phyloP scores from a whole-genome alignment of 1,140 invertebrate genomes.

The Neodiprion fabricii region DNA sequence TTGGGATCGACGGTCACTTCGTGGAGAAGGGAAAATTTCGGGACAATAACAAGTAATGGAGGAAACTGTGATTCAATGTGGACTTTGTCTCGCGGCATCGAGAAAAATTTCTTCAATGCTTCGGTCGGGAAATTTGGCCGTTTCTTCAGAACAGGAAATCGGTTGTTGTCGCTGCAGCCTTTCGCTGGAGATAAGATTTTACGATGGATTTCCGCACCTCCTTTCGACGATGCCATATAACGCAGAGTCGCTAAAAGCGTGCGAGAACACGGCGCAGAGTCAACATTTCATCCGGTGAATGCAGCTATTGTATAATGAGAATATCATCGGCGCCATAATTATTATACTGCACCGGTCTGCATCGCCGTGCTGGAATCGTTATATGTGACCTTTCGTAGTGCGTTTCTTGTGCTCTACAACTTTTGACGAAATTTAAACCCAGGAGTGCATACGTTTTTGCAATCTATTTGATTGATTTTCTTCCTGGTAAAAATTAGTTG shows the following conservation, averaged over 20 bases:
- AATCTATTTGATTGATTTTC: too few relatives aligned
- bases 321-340: neutral
- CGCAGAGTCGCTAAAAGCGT: neutral
- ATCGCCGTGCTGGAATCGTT: too few relatives aligned
- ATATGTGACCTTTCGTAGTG: too few relatives aligned
- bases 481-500: too few relatives aligned
- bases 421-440: too few relatives aligned
- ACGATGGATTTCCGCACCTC: neutral
- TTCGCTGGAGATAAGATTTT: neutral
- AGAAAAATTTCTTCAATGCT: neutral
- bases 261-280: neutral
- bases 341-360: neutral
- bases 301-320: neutral
- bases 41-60: too few relatives aligned
- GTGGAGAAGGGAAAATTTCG: neutral
- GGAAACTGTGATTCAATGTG: too few relatives aligned
- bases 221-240: neutral
- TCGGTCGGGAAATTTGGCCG: neutral
- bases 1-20: neutral
- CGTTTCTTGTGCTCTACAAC: too few relatives aligned
- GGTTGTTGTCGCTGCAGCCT: neutral
- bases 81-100: neutral
- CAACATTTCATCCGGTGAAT: neutral
- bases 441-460: too few relatives aligned
- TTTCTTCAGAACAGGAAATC: neutral